Conservation (phyloP, 2,797 vertebrate genomes). For the Eospalax fontanierii region DNA sequence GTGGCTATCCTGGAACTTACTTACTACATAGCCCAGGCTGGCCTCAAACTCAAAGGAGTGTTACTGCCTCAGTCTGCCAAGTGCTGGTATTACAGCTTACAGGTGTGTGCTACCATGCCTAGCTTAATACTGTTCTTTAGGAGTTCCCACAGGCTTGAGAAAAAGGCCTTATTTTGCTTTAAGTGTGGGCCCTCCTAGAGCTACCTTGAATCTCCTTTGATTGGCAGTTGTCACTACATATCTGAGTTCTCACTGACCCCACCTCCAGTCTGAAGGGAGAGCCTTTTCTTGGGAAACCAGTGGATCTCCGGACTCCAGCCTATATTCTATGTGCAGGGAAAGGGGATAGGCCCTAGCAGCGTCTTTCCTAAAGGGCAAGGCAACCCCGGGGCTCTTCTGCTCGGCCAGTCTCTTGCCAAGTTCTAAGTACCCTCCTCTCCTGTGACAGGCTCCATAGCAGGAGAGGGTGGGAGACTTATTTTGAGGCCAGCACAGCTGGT, state of each 20-base stretch:
- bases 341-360: not conserved
- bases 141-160: not conserved
- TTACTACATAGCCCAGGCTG: not conserved
- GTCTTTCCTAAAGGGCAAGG: conserved; percentile 2
- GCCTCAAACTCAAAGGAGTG: not conserved
- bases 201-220: conserved; percentile 57
- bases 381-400: not conserved
- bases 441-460: not conserved
- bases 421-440: not conserved
- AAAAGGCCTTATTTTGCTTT: conserved; percentile 55
- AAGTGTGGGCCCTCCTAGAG: not conserved
- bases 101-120: not conserved
- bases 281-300: conserved; percentile 24
- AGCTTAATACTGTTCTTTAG: not conserved
- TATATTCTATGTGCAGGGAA: not conserved
- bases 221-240: not conserved
- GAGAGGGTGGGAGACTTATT: too few species aligned
- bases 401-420: not conserved
- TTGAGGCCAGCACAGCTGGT: conserved; percentile 44
- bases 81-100: not conserved
- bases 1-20: not conserved
- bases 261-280: conserved; percentile 4
- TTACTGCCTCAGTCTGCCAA: not conserved
- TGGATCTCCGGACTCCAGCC: not conserved
- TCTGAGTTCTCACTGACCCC: not conserved